Evolutionary conservation across 64 coral and sea anemone genomes (phyloP).

Genomic region (Orbicella faveolata): DNA sequence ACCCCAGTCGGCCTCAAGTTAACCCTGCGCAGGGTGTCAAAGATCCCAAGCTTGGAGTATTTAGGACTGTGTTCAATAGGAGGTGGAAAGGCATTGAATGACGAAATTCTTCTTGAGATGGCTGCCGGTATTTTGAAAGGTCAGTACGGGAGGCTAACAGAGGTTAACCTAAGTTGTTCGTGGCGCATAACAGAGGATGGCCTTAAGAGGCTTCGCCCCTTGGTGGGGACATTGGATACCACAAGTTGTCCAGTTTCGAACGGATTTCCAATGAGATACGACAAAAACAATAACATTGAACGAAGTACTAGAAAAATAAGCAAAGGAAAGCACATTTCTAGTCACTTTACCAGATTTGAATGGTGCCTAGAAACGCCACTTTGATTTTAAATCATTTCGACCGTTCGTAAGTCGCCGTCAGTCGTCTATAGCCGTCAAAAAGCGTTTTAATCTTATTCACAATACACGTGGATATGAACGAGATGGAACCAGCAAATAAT

Average conservation of each 20-base stretch:
- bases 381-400: too few relatives aligned
- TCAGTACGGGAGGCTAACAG: neutral
- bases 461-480: too few relatives aligned
- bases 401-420: too few relatives aligned
- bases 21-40: conserved; percentile 17
- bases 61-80: conserved; percentile 47
- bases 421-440: too few relatives aligned
- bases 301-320: too few relatives aligned
- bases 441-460: too few relatives aligned
- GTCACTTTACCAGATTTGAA: too few relatives aligned
- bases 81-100: conserved; percentile 30
- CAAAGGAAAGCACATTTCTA: too few relatives aligned
- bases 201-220: neutral
- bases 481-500: too few relatives aligned
- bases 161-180: conserved; percentile 13
- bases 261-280: too few relatives aligned
- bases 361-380: too few relatives aligned
- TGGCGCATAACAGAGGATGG: neutral
- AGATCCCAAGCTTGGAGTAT: conserved; percentile 32
- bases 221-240: conserved; percentile 5
- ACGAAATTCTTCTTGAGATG: conserved; percentile 37
- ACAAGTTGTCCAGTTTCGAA: conserved; percentile 9
- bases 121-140: neutral
- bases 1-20: conserved; percentile 39
- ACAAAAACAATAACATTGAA: too few relatives aligned